Conservation (phyloP, 2,888 invertebrate genomes). For the Melieria crassipennis region DNA sequence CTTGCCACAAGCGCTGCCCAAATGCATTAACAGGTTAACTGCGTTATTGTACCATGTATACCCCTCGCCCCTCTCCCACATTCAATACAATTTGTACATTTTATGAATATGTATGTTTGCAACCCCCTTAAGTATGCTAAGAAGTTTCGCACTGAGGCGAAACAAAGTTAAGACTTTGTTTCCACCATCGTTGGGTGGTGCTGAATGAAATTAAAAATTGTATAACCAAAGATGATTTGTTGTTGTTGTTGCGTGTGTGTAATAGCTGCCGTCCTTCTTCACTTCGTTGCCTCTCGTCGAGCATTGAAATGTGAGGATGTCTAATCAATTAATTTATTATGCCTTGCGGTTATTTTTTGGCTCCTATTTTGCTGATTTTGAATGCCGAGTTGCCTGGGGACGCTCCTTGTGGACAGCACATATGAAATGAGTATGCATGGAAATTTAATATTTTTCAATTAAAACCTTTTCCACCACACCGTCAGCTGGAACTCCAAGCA, state of each 20-base stretch:
- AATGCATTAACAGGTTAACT: too few species aligned
- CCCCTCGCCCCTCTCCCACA: not conserved
- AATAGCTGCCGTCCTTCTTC: too few species aligned
- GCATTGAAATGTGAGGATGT: conserved; percentile 33
- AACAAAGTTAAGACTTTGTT: too few species aligned
- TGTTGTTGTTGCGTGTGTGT: conserved; percentile 9
- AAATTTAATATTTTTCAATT: conserved; percentile 43
- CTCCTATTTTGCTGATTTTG: conserved; percentile 12
- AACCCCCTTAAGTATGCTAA: conserved; percentile 32
- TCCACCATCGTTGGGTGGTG: not conserved
- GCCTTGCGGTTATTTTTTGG: conserved; percentile 38
- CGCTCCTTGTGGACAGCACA: not conserved
- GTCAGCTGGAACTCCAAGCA: not conserved
- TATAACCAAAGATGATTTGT: conserved; percentile 38
- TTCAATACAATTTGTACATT: conserved; percentile 14
- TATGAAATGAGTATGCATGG: conserved; percentile 9
- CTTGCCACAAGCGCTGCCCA: not conserved
- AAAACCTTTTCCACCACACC: conserved; percentile 32
- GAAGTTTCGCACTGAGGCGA: not conserved
- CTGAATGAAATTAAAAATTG: conserved; percentile 25
- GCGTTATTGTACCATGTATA: too few species aligned
- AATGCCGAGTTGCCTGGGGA: not conserved
- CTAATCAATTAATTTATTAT: conserved; percentile 44
- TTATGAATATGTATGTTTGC: conserved; percentile 41
- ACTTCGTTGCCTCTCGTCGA: conserved; percentile 25